A percentile compares a stretch with the other conserved stretches of the same genome.
phyloP scores from a whole-genome alignment of 2,797 vertebrate species.

The Xenopus petersii region DNA sequence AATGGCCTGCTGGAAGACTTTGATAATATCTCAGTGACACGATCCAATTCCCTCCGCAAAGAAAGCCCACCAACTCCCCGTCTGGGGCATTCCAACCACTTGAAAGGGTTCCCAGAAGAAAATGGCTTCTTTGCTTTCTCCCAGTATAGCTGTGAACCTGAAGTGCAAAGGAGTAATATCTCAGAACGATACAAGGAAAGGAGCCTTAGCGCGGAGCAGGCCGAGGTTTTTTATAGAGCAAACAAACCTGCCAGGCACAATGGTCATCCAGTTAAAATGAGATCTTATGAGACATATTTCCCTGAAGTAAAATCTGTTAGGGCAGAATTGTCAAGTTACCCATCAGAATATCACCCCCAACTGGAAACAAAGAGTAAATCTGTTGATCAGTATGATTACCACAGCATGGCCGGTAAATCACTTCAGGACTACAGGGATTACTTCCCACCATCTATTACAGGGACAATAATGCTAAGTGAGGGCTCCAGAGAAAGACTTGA shows the following conservation, averaged over 20 bases:
- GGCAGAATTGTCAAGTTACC: slow-evolving; percentile 76
- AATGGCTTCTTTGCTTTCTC: slow-evolving; percentile 90
- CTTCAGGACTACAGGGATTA: slow-evolving; percentile 88
- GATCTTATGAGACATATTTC: slow-evolving; percentile 78
- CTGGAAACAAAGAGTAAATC: slow-evolving; percentile 83
- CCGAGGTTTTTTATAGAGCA: slow-evolving; percentile 74
- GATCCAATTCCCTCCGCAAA: slow-evolving; percentile 93
- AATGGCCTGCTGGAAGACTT: slow-evolving; percentile 95
- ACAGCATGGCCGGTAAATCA: slow-evolving; percentile 80
- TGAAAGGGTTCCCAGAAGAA: slow-evolving; percentile 73
- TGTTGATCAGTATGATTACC: slow-evolving; percentile 79
- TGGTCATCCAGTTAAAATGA: slow-evolving; percentile 77
- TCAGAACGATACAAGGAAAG: slow-evolving; percentile 73
- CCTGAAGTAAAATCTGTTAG: slow-evolving; percentile 84
- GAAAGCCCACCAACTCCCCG: slow-evolving; percentile 88
- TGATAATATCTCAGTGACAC: slow-evolving; percentile 94
- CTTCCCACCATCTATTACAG: slow-evolving; percentile 78
- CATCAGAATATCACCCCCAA: slow-evolving; percentile 83
- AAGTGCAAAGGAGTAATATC: slow-evolving; percentile 75
- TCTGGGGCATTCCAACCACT: slow-evolving; percentile 67
- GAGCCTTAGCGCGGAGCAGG: slow-evolving; percentile 71
- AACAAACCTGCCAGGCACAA: slow-evolving; percentile 80
- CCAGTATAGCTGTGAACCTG: slow-evolving; percentile 89
- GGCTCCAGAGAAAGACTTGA: slow-evolving; percentile 77
- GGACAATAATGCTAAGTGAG: slow-evolving; percentile 81